Conservation (phyloP, 2,113 vertebrate species). For the Hypanus sabinus region DNA sequence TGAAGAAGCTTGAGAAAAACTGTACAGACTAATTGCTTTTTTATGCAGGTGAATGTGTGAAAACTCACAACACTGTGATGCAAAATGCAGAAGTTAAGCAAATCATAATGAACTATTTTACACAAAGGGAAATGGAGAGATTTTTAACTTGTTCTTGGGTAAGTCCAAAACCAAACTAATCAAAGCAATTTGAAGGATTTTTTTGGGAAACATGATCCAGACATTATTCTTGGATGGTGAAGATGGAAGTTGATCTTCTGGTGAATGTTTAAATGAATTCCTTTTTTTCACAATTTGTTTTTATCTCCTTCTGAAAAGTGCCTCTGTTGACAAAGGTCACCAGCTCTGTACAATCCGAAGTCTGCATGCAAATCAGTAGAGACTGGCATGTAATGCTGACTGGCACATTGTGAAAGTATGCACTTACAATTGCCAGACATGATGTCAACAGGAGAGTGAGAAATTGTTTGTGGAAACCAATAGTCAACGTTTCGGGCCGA, state of each 20-base stretch:
- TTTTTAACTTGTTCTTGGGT: neutral
- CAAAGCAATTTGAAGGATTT: neutral
- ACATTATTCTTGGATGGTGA: neutral
- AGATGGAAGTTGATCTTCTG: neutral
- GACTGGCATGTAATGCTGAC: neutral
- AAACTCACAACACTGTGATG: neutral
- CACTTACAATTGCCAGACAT: neutral
- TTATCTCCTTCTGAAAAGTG: neutral
- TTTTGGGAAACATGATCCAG: neutral
- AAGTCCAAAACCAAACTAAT: neutral
- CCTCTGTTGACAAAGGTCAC: neutral
- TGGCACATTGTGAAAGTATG: neutral
- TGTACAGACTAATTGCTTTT: neutral
- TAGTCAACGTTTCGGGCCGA: no score
- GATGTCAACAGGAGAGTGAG: constrained; percentile 4
- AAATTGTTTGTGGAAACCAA: no score
- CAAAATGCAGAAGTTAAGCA: neutral
- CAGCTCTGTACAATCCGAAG: neutral
- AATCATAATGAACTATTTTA: neutral
- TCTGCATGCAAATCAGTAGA: neutral
- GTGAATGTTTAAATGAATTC: neutral
- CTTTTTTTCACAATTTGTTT: neutral
- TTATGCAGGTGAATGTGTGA: neutral
- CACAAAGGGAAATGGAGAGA: neutral
- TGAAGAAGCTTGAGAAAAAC: neutral